A percentile compares a stretch with the other conserved stretches of the same genome.
Evolutionary conservation across 2,113 vertebrate genomes (phyloP).

Genomic region (Datnioides undecimradiatus): DNA sequence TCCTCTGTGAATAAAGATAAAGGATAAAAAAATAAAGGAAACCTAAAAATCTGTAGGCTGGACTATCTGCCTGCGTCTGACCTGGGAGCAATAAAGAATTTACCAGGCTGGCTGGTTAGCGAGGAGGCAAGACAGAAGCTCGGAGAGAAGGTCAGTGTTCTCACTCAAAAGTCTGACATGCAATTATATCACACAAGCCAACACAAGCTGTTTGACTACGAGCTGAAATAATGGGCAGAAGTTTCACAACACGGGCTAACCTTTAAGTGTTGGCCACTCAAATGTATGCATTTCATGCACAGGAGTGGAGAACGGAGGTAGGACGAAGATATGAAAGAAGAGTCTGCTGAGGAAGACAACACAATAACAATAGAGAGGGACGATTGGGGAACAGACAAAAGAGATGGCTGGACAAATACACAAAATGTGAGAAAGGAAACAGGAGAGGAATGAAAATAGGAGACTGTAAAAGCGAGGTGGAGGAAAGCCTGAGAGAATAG

Average conservation of each 20-base stretch:
- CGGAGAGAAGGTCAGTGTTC: slow-evolving; percentile 67
- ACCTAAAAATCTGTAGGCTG: slow-evolving; percentile 19
- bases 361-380: neutral
- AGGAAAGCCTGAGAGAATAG: slow-evolving; percentile 37
- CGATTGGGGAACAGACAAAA: neutral
- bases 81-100: slow-evolving; percentile 49
- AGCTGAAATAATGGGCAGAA: slow-evolving; percentile 54
- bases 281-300: slow-evolving; percentile 29
- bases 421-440: neutral
- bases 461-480: slow-evolving; percentile 2
- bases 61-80: slow-evolving; percentile 22
- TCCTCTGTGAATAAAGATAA: slow-evolving; percentile 29
- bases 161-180: slow-evolving; percentile 64
- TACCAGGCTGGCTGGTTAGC: slow-evolving; percentile 37
- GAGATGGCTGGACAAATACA: neutral
- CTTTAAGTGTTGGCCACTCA: slow-evolving; percentile 28
- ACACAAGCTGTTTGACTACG: slow-evolving; percentile 33
- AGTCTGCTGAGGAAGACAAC: neutral
- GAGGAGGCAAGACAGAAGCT: slow-evolving; percentile 29
- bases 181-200: slow-evolving; percentile 63
- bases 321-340: neutral
- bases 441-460: neutral
- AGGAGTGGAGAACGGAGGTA: neutral
- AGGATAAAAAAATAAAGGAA: slow-evolving; percentile 39
- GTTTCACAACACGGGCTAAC: slow-evolving; percentile 49